Evolutionary conservation across 1,140 invertebrate species (phyloP), one percentile per base, ranked within the genome.

Genomic region (Panulirus ornatus): DNA sequence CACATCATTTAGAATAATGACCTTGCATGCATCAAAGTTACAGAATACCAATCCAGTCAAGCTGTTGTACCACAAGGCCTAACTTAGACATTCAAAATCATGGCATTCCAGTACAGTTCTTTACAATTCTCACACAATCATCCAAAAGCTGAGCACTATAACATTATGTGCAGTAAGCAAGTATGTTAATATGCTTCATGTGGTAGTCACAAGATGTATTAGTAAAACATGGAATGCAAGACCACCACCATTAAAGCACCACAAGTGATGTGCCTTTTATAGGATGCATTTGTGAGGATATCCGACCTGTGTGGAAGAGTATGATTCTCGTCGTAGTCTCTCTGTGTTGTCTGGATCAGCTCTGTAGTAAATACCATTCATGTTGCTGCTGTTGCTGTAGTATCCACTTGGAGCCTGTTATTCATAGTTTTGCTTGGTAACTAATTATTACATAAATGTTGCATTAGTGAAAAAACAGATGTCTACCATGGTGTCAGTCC

Each of bases 321-420:
- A 89, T 42, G 79, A 40, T 27, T 81, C 78, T 51, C 70, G 78
- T 16, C 51, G 87, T 22, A 82, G 70, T 76, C 88, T 66, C 38
- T 89, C 88, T 47, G 63, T n/a, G 22, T 9, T 51, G 38, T 89
- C 79, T 51, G 78, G 40, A n/a, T 89, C 88, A 3, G 70, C 73
- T 22, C 88, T 79, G 70, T 89, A 83, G 81, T 89, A 89, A 47
- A 73, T 19, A 44, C 88, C 88, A 63, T 89, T 89, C n/a, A 66
- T 75, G 63, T 38, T 78, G 86, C 40, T 70, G 27, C 42, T 66
- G 44, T 81, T 36, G 36, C 51, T 73, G 51, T 76, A 34, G 71
- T 89, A 89, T 44, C 88, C 88, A 84, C 88, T 75, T 42, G 88
- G 71, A 22, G 75, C 85, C 85, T 88, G 85, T 81, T 88, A 81